Percentiles rank a stretch among this genome's conserved stretches.
Evolutionary conservation across 2,888 invertebrate species (phyloP).

Genomic region (Synanthedon vespiformis): DNA sequence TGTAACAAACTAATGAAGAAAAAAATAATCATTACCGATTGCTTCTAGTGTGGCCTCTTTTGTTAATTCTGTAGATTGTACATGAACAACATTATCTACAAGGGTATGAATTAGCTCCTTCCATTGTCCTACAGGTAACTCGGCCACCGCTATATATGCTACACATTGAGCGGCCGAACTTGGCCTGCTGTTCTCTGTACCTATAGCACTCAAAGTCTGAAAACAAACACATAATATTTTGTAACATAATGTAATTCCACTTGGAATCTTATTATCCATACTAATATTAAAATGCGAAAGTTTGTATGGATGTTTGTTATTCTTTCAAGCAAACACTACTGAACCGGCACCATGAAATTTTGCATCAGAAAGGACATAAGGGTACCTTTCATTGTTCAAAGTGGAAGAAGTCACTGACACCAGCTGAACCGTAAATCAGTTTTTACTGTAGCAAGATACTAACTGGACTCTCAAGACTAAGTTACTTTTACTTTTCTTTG

Average conservation of each 20-base stretch:
- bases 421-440: too few species aligned
- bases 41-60: slow-evolving; percentile 98
- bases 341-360: too few species aligned
- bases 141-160: slow-evolving; percentile 97
- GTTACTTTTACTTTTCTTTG: too few species aligned
- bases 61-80: slow-evolving; percentile 89
- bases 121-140: slow-evolving; percentile 94
- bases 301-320: too few species aligned
- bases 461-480: too few species aligned
- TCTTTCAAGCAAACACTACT: too few species aligned
- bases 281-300: too few species aligned
- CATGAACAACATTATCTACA: slow-evolving; percentile 91
- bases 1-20: not conserved
- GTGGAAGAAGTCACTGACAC: too few species aligned
- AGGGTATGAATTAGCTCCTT: slow-evolving; percentile 87
- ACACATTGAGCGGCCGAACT: slow-evolving; percentile 99
- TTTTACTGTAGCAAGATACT: too few species aligned
- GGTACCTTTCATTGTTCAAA: too few species aligned
- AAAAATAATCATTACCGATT: slow-evolving; percentile 74
- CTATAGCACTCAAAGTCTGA: slow-evolving; percentile 91
- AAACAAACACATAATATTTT: slow-evolving; percentile 14
- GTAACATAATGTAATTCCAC: not conserved
- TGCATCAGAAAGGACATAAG: too few species aligned
- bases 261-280: too few species aligned
- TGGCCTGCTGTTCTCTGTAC: slow-evolving; percentile 95